A percentile compares a stretch with the other conserved stretches of the same genome.
These are phyloP conservation scores for Tachina grossa DNA, from an alignment of 2,888 invertebrate species.

Conservation along the genomic window DNA sequence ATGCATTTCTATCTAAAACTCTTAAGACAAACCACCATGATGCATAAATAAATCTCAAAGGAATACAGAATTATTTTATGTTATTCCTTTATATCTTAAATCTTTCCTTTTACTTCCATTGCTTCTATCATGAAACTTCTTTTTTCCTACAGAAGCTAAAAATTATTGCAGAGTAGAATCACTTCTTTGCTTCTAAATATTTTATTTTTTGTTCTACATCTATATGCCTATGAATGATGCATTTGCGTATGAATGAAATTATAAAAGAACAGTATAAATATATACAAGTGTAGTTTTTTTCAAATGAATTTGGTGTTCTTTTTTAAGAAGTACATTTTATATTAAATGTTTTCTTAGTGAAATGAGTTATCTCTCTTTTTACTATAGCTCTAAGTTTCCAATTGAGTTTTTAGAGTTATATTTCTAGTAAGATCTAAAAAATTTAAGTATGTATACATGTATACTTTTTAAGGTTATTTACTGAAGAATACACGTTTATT, in stretches of 20 bases:
- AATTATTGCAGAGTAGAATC: slow-evolving; percentile 9
- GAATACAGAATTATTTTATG: slow-evolving; percentile 30
- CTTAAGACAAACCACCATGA: slow-evolving; percentile 31
- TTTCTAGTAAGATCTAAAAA: no score
- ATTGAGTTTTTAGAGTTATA: no score
- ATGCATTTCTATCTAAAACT: slow-evolving; percentile 5
- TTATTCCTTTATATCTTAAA: background rate
- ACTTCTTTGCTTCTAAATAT: slow-evolving; percentile 16
- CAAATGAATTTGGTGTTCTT: slow-evolving; percentile 47
- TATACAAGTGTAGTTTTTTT: slow-evolving; percentile 1
- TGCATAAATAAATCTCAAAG: slow-evolving; percentile 52
- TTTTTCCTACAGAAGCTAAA: slow-evolving; percentile 26
- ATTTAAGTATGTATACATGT: no score
- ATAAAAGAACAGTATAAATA: background rate
- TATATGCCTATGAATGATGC: slow-evolving; percentile 3
- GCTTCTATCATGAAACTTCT: background rate
- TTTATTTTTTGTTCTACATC: background rate
- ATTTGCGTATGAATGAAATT: slow-evolving; percentile 6
- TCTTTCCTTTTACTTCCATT: background rate
- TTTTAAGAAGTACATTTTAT: slow-evolving; percentile 55
- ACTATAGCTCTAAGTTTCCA: no score
- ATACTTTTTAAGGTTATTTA: no score
- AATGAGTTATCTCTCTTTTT: no score
- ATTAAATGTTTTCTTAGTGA: slow-evolving; percentile 52
- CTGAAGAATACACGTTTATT: no score